Evolutionary conservation across 2,113 vertebrate genomes (phyloP).

Genomic region (Sminthopsis crassicaudata): DNA sequence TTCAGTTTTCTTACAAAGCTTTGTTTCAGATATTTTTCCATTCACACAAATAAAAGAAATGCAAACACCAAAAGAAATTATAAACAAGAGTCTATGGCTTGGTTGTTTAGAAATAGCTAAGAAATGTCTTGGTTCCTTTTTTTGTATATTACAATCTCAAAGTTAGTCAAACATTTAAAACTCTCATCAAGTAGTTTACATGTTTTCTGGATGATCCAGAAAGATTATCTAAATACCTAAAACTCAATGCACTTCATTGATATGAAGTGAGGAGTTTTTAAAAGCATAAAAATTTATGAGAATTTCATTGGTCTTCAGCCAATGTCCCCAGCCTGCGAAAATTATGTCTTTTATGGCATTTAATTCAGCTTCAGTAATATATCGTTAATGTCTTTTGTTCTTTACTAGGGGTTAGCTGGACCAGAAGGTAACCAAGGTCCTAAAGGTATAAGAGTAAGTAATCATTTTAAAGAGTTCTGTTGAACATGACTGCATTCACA

Average conservation of each 20-base stretch:
- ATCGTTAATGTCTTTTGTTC: constrained; percentile 67
- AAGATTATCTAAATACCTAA: constrained; percentile 40
- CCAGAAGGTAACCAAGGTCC: constrained; percentile 95
- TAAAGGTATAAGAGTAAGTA: constrained; percentile 96
- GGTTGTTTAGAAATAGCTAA: constrained; percentile 12
- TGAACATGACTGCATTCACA: not conserved
- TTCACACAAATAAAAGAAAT: constrained; percentile 37
- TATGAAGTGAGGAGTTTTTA: constrained; percentile 54
- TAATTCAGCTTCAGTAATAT: not conserved
- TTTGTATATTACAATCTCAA: constrained; percentile 8
- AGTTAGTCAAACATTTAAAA: not conserved
- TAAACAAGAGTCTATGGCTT: constrained; percentile 41
- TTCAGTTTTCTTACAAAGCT: constrained; percentile 7
- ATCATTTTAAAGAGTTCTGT: constrained; percentile 67
- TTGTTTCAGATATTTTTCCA: not conserved
- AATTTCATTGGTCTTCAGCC: constrained; percentile 4
- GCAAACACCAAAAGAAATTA: not conserved
- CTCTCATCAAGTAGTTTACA: constrained; percentile 18
- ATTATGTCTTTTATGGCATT: not conserved
- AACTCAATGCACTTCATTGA: not conserved
- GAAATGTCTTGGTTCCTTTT: not conserved
- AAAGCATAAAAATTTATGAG: constrained; percentile 45
- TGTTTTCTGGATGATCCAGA: constrained; percentile 16
- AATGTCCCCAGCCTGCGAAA: constrained; percentile 34
- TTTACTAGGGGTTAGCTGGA: constrained; percentile 92